A percentile compares a stretch with the other conserved stretches of the same genome.
These are phyloP conservation scores for Eustalomyia histrio DNA, from an alignment of 2,888 invertebrate species.

Conservation along the genomic window DNA sequence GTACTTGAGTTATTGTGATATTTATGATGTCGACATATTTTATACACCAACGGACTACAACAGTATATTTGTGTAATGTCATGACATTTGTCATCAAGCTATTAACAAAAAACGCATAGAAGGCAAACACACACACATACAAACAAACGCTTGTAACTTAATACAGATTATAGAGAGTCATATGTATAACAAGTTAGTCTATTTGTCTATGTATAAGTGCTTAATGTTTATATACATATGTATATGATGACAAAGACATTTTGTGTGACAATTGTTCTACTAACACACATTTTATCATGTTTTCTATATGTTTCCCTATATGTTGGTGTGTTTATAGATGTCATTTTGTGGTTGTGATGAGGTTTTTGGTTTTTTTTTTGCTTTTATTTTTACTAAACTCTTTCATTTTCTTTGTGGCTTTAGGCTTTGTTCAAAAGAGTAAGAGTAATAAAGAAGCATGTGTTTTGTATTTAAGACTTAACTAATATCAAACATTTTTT, in stretches of 20 bases:
- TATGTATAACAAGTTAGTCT: too few species aligned
- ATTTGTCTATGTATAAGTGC: neutral
- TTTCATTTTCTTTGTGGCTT: neutral
- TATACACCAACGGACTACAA: conserved; percentile 6
- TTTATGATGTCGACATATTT: conserved; percentile 57
- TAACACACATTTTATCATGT: conserved; percentile 36
- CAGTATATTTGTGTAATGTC: conserved; percentile 35
- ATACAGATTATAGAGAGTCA: too few species aligned
- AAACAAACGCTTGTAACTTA: neutral
- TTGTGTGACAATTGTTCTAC: conserved; percentile 25
- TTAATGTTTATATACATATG: neutral
- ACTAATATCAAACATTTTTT: conserved; percentile 2
- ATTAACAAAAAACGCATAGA: conserved; percentile 23
- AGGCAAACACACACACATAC: neutral
- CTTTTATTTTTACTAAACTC: neutral
- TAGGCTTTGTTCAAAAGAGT: neutral
- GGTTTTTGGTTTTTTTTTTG: neutral
- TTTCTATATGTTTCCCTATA: neutral
- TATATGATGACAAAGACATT: conserved; percentile 26
- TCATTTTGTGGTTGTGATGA: conserved; percentile 25
- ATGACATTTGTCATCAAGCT: conserved; percentile 51
- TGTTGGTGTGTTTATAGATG: neutral
- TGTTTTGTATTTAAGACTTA: conserved; percentile 11
- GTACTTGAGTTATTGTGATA: conserved; percentile 52
- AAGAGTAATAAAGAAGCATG: neutral